Conservation (phyloP, 1,140 invertebrate species). For the Tetraneura akinire region DNA sequence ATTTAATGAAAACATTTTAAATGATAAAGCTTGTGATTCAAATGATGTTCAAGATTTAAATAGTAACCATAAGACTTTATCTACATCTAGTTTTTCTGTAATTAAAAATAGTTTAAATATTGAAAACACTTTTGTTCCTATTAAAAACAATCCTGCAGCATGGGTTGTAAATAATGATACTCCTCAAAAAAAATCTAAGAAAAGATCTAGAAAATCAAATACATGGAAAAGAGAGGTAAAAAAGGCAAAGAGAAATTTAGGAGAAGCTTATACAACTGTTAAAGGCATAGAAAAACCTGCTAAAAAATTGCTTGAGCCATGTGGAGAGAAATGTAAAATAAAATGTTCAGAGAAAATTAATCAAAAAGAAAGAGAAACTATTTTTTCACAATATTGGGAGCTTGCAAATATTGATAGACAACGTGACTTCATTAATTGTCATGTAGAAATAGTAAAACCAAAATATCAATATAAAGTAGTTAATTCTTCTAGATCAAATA, state of each 20-base stretch:
- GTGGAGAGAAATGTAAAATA: not conserved
- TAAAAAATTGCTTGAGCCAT: constrained; percentile 15
- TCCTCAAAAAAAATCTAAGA: constrained; percentile 16
- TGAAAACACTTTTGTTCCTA: not conserved
- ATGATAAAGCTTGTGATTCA: not conserved
- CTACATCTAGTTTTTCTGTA: not conserved
- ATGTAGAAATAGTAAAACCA: not conserved
- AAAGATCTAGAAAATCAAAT: constrained; percentile 25
- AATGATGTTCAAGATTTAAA: constrained; percentile 28
- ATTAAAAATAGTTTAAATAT: not conserved
- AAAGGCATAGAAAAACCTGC: constrained; percentile 1
- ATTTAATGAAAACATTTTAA: constrained; percentile 16
- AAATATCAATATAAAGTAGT: constrained; percentile 9
- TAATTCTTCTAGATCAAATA: not conserved
- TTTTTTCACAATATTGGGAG: not conserved
- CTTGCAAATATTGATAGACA: not conserved
- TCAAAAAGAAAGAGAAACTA: not conserved
- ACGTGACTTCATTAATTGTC: not conserved
- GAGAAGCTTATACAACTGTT: not conserved
- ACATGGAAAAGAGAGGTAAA: constrained; percentile 24
- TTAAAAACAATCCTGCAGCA: not conserved
- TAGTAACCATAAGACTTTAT: constrained; percentile 19
- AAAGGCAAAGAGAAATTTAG: constrained; percentile 28
- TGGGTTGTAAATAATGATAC: not conserved
- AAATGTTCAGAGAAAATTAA: constrained; percentile 28